Percentiles rank a stretch among this genome's conserved stretches.
These are phyloP conservation scores for Lepidonotus clava DNA, from an alignment of 2,888 invertebrate genomes.

Conservation along the genomic window DNA sequence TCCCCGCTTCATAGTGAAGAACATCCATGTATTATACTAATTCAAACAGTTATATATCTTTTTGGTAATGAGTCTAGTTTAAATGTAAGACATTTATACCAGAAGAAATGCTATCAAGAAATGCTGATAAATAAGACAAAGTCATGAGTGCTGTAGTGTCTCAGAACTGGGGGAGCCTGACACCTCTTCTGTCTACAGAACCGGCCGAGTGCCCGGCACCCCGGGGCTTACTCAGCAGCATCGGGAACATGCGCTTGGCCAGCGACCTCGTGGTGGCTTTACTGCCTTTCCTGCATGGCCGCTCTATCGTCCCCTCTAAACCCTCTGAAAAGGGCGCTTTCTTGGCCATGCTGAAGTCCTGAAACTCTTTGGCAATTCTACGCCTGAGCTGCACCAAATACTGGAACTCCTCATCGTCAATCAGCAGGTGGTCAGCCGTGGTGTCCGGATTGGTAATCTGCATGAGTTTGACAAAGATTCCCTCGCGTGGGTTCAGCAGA, in stretches of 20 bases:
- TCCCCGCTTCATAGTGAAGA: too few relatives aligned
- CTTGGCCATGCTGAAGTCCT: conserved; percentile 38
- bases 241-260: conserved; percentile 34
- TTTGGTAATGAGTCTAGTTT: too few relatives aligned
- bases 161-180: conserved; percentile 22
- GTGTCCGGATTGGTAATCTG: conserved; percentile 43
- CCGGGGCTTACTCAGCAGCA: not conserved
- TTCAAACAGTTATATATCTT: too few relatives aligned
- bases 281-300: conserved; percentile 13
- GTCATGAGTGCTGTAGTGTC: too few relatives aligned
- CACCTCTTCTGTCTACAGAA: not conserved
- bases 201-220: conserved; percentile 18
- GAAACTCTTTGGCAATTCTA: conserved; percentile 47
- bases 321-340: conserved; percentile 33
- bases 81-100: too few relatives aligned
- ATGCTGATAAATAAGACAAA: too few relatives aligned
- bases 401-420: conserved; percentile 50
- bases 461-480: conserved; percentile 54
- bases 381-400: conserved; percentile 42
- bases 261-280: not conserved
- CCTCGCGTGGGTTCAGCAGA: conserved; percentile 36
- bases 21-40: too few relatives aligned
- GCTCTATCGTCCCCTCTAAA: conserved; percentile 22
- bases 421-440: not conserved
- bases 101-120: too few relatives aligned